Base-by-base conservation (phyloP, 2,888 invertebrate species). In the Crematogaster levior region DNA sequence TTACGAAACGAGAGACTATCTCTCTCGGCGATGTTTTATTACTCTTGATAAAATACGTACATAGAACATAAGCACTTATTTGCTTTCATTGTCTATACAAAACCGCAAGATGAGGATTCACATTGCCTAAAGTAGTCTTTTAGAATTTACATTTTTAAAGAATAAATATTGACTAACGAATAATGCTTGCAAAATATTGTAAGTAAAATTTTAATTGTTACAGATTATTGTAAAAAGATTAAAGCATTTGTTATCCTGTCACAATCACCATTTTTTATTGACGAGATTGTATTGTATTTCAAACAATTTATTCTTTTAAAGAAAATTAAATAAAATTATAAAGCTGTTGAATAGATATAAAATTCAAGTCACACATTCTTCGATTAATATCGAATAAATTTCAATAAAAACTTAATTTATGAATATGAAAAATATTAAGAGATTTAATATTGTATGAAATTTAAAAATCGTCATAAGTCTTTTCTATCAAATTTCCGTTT, bases 11-110 rank as follows among this genome's bases (percentile, higher is more conserved):
- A 75, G 63, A 84, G 68, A 56, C 81, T 79, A 48, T 85, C 80
- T 75, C 72, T 66, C 56, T 77, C 61, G 81, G 46, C 81, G 73
- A 60, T 80, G 66, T 83, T 85, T 75, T 85, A 83, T 66, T 56
- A 77, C 46, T 85, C 65, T 85, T 82, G 21, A 86, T 77, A 65
- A 68, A 80, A 61, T 79, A 70, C n/a, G 66, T 60, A 61, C 70
- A 81, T 51, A 27, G 40, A n/a, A n/a, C 37, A 43, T 72, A 43
- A 72, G 81, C 61, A 68, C 72, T 27, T 72, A 83, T 66, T 81
- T 82, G 84, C 82, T 88, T 87, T 79, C 81, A 58, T 77, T 70
- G 83, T 86, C 60, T 81, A 66, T 58, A 66, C 70, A 37, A 40
- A 84, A 61, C 46, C 46, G 21, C 63, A 24, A 72, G 10, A 79